Evolutionary conservation across 2,888 invertebrate genomes (phyloP), one percentile per base, ranked within the genome.

Genomic region (Caenorhabditis zanzibari): DNA sequence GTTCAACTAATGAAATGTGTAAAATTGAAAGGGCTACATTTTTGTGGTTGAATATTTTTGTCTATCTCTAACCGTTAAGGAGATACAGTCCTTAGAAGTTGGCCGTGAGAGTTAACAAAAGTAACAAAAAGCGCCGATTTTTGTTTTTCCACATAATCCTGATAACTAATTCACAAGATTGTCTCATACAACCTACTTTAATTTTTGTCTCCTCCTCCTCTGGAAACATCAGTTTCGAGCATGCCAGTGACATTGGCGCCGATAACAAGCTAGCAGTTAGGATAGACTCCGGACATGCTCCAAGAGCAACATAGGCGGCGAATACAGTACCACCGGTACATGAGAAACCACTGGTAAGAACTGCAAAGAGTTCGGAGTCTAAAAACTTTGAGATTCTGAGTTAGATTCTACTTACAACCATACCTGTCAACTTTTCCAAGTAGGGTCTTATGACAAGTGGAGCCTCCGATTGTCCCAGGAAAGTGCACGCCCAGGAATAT

Each of bases 221-320:
- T 0, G 98, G 98, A 94, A 96, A 95, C 90, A 97, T 94, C 0
- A 98, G 94, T 93, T 98, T 98, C 14, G 96, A 95, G 91, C 95
- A 96, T 90, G 96, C 96, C 32, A 98, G 93, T 0, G 97, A 96
- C 0, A 97, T 96, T 0, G 98, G 98, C 0, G 98, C 97, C 0
- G 97, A 96, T 97, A 98, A 97, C 0, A 98, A 95, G 84, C 96
- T 96, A 0, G 98, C 96, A 0, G 97, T 96, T 84, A 98, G 95
- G 49, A 98, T 77, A n/a, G 84, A 85, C 12, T 76, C 68, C 1
- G 88, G 88, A 63, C 88, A 88, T 22, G 88, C 88, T 73, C 88
- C 88, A 47, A 88, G 82, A 41, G 85, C 77, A 1, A 97, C 96
- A 93, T 97, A 98, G 0, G 97, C 96, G 0, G 97, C 97, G 91